Evolutionary conservation across 2,797 vertebrate species (phyloP).

Genomic region (Phylloscopus collybita): DNA sequence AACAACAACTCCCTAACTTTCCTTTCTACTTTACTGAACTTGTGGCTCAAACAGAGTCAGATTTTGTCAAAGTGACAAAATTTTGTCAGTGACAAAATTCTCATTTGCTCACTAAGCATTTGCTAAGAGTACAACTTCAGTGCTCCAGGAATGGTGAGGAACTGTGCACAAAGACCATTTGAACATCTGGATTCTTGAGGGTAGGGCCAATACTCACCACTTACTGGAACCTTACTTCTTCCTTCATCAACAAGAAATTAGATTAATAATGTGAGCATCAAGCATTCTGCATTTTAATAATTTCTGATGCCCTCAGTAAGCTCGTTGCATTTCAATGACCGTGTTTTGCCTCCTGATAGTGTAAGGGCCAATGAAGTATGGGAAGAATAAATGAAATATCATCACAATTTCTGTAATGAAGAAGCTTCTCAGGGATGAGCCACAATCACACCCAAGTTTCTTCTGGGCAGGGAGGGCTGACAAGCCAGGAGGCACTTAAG

Average conservation of each 20-base stretch:
- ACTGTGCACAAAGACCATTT: not conserved
- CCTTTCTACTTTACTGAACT: not conserved
- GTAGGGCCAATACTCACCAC: too few species aligned
- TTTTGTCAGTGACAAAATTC: not conserved
- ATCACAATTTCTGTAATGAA: not conserved
- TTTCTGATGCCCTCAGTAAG: not conserved
- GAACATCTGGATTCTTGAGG: not conserved
- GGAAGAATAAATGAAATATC: not conserved
- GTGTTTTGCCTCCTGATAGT: not conserved
- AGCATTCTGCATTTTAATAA: not conserved
- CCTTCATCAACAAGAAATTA: not conserved
- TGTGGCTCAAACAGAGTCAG: not conserved
- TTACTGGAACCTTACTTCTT: not conserved
- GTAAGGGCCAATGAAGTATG: not conserved
- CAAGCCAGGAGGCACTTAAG: not conserved
- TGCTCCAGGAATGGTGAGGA: not conserved
- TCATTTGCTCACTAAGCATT: not conserved
- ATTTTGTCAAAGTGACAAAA: not conserved
- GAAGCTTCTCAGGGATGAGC: not conserved
- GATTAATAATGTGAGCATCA: not conserved
- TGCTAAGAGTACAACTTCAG: not conserved
- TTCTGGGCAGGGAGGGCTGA: not conserved
- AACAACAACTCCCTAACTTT: not conserved
- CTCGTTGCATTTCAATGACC: not conserved
- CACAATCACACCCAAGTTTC: not conserved